A percentile compares a stretch with the other conserved stretches of the same genome.
Evolutionary conservation across 2,888 invertebrate species (phyloP).

Genomic region (Ectemnius cavifrons): DNA sequence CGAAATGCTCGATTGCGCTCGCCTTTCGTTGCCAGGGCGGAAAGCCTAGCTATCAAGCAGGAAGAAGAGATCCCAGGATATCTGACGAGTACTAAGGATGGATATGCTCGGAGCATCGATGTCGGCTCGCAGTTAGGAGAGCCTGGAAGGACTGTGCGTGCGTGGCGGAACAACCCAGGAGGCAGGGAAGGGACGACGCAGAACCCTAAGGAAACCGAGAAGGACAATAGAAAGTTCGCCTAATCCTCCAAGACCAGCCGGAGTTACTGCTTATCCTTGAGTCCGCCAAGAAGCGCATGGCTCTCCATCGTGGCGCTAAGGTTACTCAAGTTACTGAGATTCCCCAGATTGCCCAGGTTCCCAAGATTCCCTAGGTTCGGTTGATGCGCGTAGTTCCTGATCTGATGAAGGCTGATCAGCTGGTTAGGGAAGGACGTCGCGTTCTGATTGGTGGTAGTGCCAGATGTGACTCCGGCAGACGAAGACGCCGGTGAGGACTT

Average conservation of each 20-base stretch:
- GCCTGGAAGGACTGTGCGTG: neutral
- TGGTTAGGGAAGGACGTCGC: constrained; percentile 92
- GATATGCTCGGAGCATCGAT: neutral
- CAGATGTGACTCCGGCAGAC: constrained; percentile 69
- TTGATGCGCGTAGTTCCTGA: constrained; percentile 96
- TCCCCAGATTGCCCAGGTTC: constrained; percentile 72
- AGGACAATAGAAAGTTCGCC: constrained; percentile 30
- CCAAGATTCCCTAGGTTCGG: constrained; percentile 83
- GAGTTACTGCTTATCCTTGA: constrained; percentile 76
- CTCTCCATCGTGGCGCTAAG: constrained; percentile 75
- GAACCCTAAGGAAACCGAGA: constrained; percentile 31
- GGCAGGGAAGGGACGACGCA: neutral
- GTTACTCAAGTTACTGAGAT: constrained; percentile 74
- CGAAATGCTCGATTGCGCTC: neutral
- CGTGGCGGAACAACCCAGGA: constrained; percentile 12
- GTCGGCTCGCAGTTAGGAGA: neutral
- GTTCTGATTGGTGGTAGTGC: constrained; percentile 73
- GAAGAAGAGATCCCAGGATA: neutral
- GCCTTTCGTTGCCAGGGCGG: neutral
- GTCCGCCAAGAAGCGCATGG: constrained; percentile 73
- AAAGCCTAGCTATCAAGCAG: neutral
- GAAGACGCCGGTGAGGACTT: constrained; percentile 79
- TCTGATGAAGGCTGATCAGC: constrained; percentile 96
- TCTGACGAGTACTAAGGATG: neutral
- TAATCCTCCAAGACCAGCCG: constrained; percentile 52